Evolutionary conservation across 2,888 invertebrate species (phyloP).

Genomic region (Pyrgus malvae): DNA sequence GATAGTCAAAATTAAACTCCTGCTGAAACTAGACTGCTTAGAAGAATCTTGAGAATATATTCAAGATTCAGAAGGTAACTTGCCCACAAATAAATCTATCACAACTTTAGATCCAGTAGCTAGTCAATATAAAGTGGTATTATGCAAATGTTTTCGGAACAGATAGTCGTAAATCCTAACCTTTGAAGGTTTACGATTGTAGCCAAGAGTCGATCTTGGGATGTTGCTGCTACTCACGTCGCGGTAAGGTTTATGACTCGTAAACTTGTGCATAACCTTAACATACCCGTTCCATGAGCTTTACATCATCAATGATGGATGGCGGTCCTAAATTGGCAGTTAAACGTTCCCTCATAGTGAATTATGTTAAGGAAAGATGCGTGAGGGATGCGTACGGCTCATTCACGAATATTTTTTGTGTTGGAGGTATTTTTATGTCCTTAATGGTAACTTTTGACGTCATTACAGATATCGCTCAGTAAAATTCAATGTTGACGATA

Average conservation of each 20-base stretch:
- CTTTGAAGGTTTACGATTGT: slow-evolving; percentile 10
- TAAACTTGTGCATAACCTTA: slow-evolving; percentile 55
- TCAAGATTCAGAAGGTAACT: no score
- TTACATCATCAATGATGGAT: slow-evolving; percentile 56
- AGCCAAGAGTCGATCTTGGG: slow-evolving; percentile 30
- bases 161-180: slow-evolving; percentile 15
- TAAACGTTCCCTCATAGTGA: slow-evolving; percentile 42
- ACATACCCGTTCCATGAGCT: slow-evolving; percentile 48
- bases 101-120: background rate
- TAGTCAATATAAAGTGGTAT: background rate
- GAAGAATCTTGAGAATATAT: no score
- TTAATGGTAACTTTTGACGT: background rate
- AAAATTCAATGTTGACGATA: no score
- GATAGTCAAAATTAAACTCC: no score
- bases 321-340: slow-evolving; percentile 52
- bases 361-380: slow-evolving; percentile 27
- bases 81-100: background rate
- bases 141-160: slow-evolving; percentile 3
- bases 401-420: background rate
- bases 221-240: slow-evolving; percentile 42
- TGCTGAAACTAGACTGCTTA: no score
- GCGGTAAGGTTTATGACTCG: slow-evolving; percentile 56
- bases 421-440: background rate
- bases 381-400: slow-evolving; percentile 5
- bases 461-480: background rate